Evolutionary conservation across 2,797 vertebrate genomes (phyloP).

Genomic region (Coregonus sp.): DNA sequence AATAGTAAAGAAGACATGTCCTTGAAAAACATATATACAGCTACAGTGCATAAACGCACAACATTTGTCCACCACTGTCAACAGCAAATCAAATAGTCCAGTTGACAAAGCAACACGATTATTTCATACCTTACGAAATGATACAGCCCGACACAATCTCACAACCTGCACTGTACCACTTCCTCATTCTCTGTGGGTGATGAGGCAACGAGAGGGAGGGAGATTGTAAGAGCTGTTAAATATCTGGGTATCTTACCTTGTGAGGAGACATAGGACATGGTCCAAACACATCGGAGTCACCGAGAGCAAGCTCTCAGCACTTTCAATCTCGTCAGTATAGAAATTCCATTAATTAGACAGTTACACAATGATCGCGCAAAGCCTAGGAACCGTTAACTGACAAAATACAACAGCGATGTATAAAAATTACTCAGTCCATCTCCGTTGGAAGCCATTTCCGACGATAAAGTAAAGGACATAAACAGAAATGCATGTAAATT

Average conservation of each 20-base stretch:
- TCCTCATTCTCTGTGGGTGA: background rate
- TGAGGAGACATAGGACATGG: constrained; percentile 58
- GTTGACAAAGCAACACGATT: background rate
- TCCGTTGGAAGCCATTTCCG: background rate
- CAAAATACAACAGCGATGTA: background rate
- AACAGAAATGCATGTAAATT: constrained; percentile 2
- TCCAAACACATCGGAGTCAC: constrained; percentile 37
- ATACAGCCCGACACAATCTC: background rate
- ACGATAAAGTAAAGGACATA: background rate
- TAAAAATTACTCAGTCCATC: background rate
- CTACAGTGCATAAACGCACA: background rate
- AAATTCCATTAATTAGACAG: background rate
- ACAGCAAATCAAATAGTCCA: background rate
- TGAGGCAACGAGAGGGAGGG: background rate
- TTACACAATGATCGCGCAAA: background rate
- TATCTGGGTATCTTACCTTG: constrained; percentile 40
- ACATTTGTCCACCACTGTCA: background rate
- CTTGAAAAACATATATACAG: background rate
- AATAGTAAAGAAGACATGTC: background rate
- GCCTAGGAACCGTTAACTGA: constrained; percentile 1
- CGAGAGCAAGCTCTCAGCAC: constrained; percentile 1
- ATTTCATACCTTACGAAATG: background rate
- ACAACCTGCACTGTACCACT: background rate
- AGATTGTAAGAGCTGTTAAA: background rate
- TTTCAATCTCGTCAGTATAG: background rate